phyloP scores from a whole-genome alignment of 1,140 invertebrate species.

The Protaetia brevitarsis region DNA sequence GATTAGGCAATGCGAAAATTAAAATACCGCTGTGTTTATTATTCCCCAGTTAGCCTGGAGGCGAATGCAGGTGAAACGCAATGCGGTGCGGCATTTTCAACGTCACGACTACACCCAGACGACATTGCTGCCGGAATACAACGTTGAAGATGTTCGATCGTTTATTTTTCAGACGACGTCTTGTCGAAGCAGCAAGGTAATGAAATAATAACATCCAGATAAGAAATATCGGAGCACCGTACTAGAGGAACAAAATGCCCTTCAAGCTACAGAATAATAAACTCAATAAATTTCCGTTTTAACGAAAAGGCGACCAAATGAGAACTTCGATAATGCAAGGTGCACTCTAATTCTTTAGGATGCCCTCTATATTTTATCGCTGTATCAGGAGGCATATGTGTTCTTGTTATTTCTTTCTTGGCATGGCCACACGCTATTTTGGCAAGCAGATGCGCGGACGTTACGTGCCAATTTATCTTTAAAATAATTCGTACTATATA shows the following conservation, averaged over 20 bases:
- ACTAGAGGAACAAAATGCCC: no score
- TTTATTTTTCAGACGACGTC: not conserved
- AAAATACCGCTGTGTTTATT: constrained; percentile 18
- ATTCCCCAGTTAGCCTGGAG: not conserved
- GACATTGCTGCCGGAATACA: not conserved
- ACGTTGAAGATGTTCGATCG: not conserved
- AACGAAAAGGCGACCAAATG: no score
- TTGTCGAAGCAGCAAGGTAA: not conserved
- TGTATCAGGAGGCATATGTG: constrained; percentile 1
- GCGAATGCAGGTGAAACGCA: constrained; percentile 14
- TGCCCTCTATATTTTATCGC: constrained; percentile 2
- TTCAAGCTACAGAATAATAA: no score
- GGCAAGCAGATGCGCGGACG: constrained; percentile 3
- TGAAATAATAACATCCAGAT: no score
- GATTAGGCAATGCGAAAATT: constrained; percentile 18
- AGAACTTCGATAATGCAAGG: not conserved
- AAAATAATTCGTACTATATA: constrained; percentile 8
- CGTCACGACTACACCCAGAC: constrained; percentile 2
- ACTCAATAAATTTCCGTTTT: no score
- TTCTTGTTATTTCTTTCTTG: constrained; percentile 8
- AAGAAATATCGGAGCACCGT: no score
- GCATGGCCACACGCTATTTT: not conserved
- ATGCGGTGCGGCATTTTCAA: not conserved
- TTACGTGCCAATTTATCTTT: constrained; percentile 12
- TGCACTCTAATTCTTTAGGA: not conserved